Percentiles rank a stretch among this genome's conserved stretches.
These are phyloP conservation scores for Agrotis segetum DNA, from an alignment of 2,888 invertebrate genomes.

Conservation along the genomic window DNA sequence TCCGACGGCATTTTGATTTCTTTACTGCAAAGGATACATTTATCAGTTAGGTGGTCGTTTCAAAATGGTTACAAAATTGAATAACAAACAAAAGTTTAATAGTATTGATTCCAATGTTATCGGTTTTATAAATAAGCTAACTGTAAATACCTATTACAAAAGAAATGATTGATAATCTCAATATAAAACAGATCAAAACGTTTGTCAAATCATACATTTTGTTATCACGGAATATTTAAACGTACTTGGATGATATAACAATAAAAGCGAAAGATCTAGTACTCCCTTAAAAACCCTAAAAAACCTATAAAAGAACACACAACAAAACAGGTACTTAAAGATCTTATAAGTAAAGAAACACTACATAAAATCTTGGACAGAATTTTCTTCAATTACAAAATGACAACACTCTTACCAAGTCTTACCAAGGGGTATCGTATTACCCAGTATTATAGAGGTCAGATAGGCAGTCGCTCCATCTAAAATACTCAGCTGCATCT, in stretches of 20 bases:
- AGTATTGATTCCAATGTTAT: not conserved
- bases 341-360: not conserved
- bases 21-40: not conserved
- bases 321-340: too few species aligned
- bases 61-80: too few species aligned
- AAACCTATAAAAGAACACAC: not conserved
- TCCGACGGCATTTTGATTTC: slow-evolving; percentile 27
- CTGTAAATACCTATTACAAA: not conserved
- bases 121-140: not conserved
- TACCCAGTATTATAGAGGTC: too few species aligned
- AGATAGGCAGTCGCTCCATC: too few species aligned
- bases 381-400: too few species aligned
- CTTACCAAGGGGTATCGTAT: too few species aligned
- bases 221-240: too few species aligned
- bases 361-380: not conserved
- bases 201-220: not conserved
- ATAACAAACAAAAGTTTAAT: not conserved
- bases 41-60: too few species aligned
- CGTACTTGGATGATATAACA: too few species aligned
- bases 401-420: too few species aligned
- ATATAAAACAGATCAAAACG: not conserved
- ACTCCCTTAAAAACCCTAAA: not conserved
- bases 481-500: too few species aligned
- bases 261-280: not conserved
- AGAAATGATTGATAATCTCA: not conserved